phyloP scores from a whole-genome alignment of 2,888 invertebrate species.

The Furcula furcula region DNA sequence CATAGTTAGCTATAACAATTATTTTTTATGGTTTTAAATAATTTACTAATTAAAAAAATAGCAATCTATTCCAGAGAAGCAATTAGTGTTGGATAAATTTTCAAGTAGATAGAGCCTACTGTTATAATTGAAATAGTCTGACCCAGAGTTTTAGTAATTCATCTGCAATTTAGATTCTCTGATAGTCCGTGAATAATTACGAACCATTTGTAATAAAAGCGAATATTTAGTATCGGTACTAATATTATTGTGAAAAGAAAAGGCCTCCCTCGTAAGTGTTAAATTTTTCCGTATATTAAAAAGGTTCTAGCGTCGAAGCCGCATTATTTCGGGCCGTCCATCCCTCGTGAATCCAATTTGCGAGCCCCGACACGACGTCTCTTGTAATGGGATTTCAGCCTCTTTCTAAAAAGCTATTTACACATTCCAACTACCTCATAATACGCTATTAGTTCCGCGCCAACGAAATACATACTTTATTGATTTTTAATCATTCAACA shows the following conservation, averaged over 20 bases:
- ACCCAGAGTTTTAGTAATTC: too few relatives aligned
- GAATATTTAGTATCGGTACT: too few relatives aligned
- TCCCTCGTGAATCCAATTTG: slow-evolving; percentile 68
- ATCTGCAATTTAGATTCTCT: too few relatives aligned
- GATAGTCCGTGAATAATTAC: too few relatives aligned
- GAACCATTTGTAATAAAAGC: too few relatives aligned
- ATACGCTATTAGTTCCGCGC: slow-evolving; percentile 30
- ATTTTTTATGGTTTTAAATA: too few relatives aligned
- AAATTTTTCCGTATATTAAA: slow-evolving; percentile 55
- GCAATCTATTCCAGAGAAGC: too few relatives aligned
- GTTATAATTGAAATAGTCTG: too few relatives aligned
- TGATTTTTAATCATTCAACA: slow-evolving; percentile 18
- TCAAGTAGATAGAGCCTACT: too few relatives aligned
- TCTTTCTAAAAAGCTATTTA: slow-evolving; percentile 62
- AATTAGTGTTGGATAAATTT: too few relatives aligned
- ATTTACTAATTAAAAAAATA: too few relatives aligned
- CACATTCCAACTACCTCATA: slow-evolving; percentile 41
- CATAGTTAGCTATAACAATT: too few relatives aligned
- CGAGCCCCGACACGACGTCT: slow-evolving; percentile 51
- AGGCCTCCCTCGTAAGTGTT: slow-evolving; percentile 16
- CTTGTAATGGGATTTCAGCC: slow-evolving; percentile 65
- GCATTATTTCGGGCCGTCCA: slow-evolving; percentile 61
- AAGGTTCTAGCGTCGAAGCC: slow-evolving; percentile 48
- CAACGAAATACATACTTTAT: slow-evolving; percentile 19
- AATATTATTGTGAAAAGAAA: not conserved